Conservation (phyloP, 2,797 vertebrate species). For the Eulemur mongoz region DNA sequence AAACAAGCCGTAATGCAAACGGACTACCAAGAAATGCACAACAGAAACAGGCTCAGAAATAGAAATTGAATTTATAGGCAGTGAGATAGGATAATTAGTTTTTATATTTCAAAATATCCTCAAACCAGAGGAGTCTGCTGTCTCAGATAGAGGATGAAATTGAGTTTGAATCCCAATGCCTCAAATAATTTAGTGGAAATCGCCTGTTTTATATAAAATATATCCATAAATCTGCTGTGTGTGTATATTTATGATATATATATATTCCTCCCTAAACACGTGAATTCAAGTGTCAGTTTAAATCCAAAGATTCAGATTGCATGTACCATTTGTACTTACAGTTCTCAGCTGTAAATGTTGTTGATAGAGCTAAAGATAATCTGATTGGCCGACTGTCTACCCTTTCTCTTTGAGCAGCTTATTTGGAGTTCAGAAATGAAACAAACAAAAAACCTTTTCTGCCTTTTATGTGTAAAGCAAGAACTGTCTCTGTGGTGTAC, state of each 20-base stretch:
- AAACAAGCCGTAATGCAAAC: slow-evolving; percentile 75
- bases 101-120: slow-evolving; percentile 81
- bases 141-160: slow-evolving; percentile 76
- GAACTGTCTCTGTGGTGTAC: neutral
- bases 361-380: slow-evolving; percentile 70
- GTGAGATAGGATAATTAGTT: slow-evolving; percentile 82
- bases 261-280: slow-evolving; percentile 54
- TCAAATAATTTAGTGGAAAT: slow-evolving; percentile 59
- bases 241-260: neutral
- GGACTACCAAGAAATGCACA: slow-evolving; percentile 73
- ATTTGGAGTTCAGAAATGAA: slow-evolving; percentile 64
- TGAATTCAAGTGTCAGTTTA: neutral
- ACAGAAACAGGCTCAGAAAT: slow-evolving; percentile 77
- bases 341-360: slow-evolving; percentile 78
- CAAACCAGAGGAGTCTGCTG: slow-evolving; percentile 77
- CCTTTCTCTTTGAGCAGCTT: slow-evolving; percentile 46
- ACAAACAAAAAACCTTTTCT: neutral
- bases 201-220: slow-evolving; percentile 13
- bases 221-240: neutral
- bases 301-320: slow-evolving; percentile 57
- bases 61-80: slow-evolving; percentile 85
- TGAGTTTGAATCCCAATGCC: slow-evolving; percentile 77
- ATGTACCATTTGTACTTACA: slow-evolving; percentile 72
- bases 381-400: slow-evolving; percentile 17
- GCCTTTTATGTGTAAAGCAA: neutral